Conservation (phyloP, 2,113 vertebrate genomes). For the Gallinago paraguaiae region DNA sequence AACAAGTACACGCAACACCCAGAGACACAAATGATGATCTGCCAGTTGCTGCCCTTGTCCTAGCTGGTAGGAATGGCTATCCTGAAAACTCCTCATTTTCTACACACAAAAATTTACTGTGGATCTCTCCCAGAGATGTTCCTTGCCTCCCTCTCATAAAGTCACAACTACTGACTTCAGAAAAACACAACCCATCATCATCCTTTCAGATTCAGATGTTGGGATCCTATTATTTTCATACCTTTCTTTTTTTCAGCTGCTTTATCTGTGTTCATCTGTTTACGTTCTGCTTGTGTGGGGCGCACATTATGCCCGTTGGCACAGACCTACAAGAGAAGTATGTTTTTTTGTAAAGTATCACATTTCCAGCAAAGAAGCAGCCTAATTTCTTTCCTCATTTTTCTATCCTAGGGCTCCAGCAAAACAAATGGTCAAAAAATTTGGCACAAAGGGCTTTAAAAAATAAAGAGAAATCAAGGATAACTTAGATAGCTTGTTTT, state of each 20-base stretch:
- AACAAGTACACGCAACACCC: fast-evolving
- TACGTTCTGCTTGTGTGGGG: neutral
- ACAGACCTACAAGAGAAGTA: neutral
- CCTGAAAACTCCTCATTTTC: neutral
- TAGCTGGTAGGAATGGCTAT: fast-evolving
- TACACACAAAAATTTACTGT: neutral
- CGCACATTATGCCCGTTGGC: neutral
- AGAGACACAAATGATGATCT: fast-evolving
- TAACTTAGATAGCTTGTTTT: neutral
- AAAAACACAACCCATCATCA: neutral
- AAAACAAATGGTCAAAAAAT: neutral
- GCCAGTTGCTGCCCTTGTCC: neutral
- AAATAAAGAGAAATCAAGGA: neutral
- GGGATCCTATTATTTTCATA: slow-evolving; percentile 1
- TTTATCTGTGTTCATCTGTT: slow-evolving; percentile 51
- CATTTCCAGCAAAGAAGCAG: neutral
- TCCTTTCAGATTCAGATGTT: neutral
- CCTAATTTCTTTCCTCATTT: neutral
- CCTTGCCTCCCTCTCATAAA: neutral
- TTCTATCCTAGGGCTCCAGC: neutral
- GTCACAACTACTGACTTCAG: neutral
- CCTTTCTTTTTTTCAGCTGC: slow-evolving; percentile 69
- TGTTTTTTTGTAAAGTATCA: neutral
- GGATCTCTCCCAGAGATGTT: neutral
- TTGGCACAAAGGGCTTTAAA: neutral